These are phyloP conservation scores for Nettapus auritus DNA, from an alignment of 2,113 vertebrate genomes.

Conservation along the genomic window DNA sequence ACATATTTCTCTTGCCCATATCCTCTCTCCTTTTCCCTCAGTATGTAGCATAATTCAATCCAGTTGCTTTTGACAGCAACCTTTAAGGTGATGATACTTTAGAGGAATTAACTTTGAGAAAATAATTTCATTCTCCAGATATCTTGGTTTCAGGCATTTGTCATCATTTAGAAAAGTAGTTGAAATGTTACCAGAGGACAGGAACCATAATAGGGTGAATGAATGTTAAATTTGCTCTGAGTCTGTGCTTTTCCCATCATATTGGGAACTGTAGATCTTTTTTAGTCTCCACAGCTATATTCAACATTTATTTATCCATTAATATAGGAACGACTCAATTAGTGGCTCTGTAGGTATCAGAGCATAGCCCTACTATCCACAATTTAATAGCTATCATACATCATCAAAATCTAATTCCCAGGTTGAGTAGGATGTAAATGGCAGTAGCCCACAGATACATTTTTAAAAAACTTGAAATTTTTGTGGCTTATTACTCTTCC, in stretches of 20 bases:
- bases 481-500: slow-evolving; percentile 28
- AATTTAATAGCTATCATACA: slow-evolving; percentile 70
- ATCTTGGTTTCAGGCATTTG: slow-evolving; percentile 63
- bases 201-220: slow-evolving; percentile 23
- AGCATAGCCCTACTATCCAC: slow-evolving; percentile 55
- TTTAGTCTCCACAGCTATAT: slow-evolving; percentile 41
- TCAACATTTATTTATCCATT: slow-evolving; percentile 73
- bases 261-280: slow-evolving; percentile 19
- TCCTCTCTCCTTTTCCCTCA: background rate
- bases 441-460: slow-evolving; percentile 21
- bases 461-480: slow-evolving; percentile 47
- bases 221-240: slow-evolving; percentile 55
- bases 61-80: slow-evolving; percentile 66
- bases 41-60: slow-evolving; percentile 54
- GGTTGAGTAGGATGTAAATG: slow-evolving; percentile 63
- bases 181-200: slow-evolving; percentile 63
- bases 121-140: slow-evolving; percentile 69
- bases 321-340: slow-evolving; percentile 77
- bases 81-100: slow-evolving; percentile 50
- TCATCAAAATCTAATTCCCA: slow-evolving; percentile 73
- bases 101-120: slow-evolving; percentile 73
- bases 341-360: slow-evolving; percentile 54
- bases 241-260: slow-evolving; percentile 26
- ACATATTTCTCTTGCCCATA: slow-evolving; percentile 10
- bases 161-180: slow-evolving; percentile 73